Percentiles rank a stretch among this genome's conserved stretches.
Evolutionary conservation across 2,113 vertebrate species (phyloP).

Genomic region (Limnothrissa miodon): DNA sequence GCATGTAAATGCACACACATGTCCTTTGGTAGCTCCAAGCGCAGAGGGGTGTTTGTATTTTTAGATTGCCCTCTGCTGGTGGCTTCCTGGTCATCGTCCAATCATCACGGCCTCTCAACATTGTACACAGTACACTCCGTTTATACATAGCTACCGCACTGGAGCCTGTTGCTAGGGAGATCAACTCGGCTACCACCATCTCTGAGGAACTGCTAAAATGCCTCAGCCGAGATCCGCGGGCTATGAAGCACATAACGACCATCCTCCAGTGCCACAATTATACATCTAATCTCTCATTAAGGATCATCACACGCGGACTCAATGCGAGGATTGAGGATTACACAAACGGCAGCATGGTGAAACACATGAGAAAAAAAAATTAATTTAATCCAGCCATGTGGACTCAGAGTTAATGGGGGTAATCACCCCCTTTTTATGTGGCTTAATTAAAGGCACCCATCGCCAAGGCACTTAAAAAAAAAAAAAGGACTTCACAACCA

Average conservation of each 20-base stretch:
- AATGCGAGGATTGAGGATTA: background rate
- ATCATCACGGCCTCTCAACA: background rate
- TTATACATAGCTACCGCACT: background rate
- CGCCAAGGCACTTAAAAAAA: background rate
- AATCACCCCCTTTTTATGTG: background rate
- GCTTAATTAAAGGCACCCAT: no score
- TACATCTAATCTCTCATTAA: background rate
- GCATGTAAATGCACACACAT: background rate
- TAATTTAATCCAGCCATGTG: background rate
- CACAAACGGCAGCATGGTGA: background rate
- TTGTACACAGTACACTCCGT: background rate
- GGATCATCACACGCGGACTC: background rate
- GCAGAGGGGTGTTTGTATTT: background rate
- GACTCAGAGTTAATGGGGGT: background rate
- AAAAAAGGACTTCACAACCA: no score
- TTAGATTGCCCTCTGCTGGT: conserved; percentile 4
- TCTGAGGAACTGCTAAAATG: background rate
- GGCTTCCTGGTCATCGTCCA: background rate
- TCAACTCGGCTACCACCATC: background rate
- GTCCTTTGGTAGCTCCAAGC: background rate
- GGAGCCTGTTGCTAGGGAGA: conserved; percentile 8
- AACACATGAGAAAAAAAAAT: background rate
- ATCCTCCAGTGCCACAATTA: background rate
- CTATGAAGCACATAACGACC: background rate
- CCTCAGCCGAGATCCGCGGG: background rate